Base-by-base conservation (phyloP, 2,888 invertebrate genomes). In the Trachelus stipa region DNA sequence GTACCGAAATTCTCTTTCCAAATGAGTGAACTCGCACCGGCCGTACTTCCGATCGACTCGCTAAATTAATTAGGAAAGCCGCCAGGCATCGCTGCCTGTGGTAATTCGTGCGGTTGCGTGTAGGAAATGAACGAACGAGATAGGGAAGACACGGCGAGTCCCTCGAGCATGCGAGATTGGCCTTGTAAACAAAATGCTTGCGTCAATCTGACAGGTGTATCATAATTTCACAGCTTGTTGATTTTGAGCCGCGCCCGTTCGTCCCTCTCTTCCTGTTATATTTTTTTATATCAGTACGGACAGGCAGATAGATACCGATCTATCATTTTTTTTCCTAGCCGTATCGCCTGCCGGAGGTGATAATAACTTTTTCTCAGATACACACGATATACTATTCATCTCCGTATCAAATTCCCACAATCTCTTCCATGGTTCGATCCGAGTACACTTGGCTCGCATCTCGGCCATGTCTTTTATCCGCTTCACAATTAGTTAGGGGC, bases 121-220 rank as follows among this genome's bases (percentile, higher is more conserved):
- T 71, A 34, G 31, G 71, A 71, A 37, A 35, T 37, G 34, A 30
- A 37, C 74, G 74, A 74, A 33, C 9, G 71, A 31, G 71, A 71
- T 30, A 34, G 71, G 37, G 74, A 35, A 33, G 74, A 35, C 34
- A 74, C 74, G 74, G 37, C 37, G 37, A 30, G 71, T 80, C 79
- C 79, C 76, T 79, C 74, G 76, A 81, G 81, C 84, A 81, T 82
- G 71, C 74, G 81, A 84, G 81, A 83, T 83, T 81, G 81, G 81
- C 77, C 76, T 80, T 81, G 83, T 80, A 79, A 79, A 84, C 83
- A 84, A 84, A 84, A 83, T 83, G 82, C 79, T 81, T 74, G 78
- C 76, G 73, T 76, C 79, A 83, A 83, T 83, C 84, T 83, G 83
- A 84, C 84, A 81, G 80, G 80, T 76, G 82, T 79, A 85, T 84